These are phyloP conservation scores for Mustela erminea DNA, from an alignment of 2,797 vertebrate genomes.

Conservation along the genomic window DNA sequence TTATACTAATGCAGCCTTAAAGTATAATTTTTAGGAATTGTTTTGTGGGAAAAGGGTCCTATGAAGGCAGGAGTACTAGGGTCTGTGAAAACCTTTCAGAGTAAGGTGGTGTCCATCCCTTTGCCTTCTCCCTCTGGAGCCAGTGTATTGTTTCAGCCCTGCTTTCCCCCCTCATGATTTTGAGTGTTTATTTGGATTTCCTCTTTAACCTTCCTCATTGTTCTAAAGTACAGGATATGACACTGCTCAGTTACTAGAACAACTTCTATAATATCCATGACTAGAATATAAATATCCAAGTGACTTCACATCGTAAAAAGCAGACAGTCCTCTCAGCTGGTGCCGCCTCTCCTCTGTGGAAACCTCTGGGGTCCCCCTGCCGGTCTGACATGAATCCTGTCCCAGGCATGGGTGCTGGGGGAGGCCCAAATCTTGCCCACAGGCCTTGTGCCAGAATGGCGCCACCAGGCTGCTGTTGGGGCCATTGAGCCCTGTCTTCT, in stretches of 20 bases:
- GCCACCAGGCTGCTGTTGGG: rapidly evolving
- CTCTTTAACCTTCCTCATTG: slow-evolving; percentile 84
- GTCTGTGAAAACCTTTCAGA: background rate
- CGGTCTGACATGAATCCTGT: background rate
- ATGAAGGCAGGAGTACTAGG: background rate
- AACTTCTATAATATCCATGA: slow-evolving; percentile 73
- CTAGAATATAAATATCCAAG: slow-evolving; percentile 22
- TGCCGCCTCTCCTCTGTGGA: background rate
- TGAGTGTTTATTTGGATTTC: slow-evolving; percentile 82
- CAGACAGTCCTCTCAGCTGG: background rate
- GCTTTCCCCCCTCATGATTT: slow-evolving; percentile 66
- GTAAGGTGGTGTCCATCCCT: background rate
- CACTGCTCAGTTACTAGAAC: slow-evolving; percentile 45
- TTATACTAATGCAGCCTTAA: background rate
- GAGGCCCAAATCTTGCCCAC: background rate
- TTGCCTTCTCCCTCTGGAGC: background rate
- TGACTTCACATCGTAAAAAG: background rate
- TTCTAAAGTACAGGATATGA: slow-evolving; percentile 84
- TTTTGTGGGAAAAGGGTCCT: background rate
- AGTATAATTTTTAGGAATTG: background rate
- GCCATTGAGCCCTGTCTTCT: background rate
- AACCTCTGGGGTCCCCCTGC: background rate
- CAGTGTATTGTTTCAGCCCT: slow-evolving; percentile 77
- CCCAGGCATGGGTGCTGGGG: background rate
- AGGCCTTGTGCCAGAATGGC: background rate